A percentile compares a stretch with the other conserved stretches of the same genome.
phyloP scores from a whole-genome alignment of 2,888 invertebrate species.

The Arge pagana region DNA sequence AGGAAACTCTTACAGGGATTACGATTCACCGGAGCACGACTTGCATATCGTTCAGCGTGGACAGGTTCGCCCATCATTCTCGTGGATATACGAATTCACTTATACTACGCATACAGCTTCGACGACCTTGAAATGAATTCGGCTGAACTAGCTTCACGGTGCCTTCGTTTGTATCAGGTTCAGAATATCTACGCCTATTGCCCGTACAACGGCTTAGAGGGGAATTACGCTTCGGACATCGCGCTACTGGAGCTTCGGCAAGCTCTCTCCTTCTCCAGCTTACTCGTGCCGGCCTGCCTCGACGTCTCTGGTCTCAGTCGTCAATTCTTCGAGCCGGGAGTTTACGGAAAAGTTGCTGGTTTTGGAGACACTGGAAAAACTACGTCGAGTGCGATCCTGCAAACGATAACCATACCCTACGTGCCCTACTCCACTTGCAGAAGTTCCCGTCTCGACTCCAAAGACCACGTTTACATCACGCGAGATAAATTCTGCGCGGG shows the following conservation, averaged over 20 bases:
- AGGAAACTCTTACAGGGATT: slow-evolving; percentile 52
- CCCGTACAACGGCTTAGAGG: slow-evolving; percentile 41
- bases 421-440: slow-evolving; percentile 43
- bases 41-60: slow-evolving; percentile 36
- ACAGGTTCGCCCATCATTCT: slow-evolving; percentile 35
- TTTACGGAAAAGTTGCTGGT: slow-evolving; percentile 48
- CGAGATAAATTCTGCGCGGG: slow-evolving; percentile 56
- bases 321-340: slow-evolving; percentile 40
- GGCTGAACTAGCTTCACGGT: no score
- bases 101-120: no score
- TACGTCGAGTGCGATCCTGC: slow-evolving; percentile 43
- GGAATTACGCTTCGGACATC: slow-evolving; percentile 48
- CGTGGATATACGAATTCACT: no score
- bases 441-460: slow-evolving; percentile 23
- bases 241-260: slow-evolving; percentile 44
- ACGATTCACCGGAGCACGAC: slow-evolving; percentile 38
- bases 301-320: slow-evolving; percentile 37
- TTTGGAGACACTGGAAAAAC: slow-evolving; percentile 50
- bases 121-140: no score
- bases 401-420: slow-evolving; percentile 46
- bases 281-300: slow-evolving; percentile 46
- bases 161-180: slow-evolving; percentile 41
- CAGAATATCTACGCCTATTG: slow-evolving; percentile 45
- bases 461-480: slow-evolving; percentile 43
- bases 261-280: slow-evolving; percentile 42